A percentile compares a stretch with the other conserved stretches of the same genome.
Conservation (phyloP, 2,113 vertebrate genomes). For the Halichoeres trimaculatus region DNA sequence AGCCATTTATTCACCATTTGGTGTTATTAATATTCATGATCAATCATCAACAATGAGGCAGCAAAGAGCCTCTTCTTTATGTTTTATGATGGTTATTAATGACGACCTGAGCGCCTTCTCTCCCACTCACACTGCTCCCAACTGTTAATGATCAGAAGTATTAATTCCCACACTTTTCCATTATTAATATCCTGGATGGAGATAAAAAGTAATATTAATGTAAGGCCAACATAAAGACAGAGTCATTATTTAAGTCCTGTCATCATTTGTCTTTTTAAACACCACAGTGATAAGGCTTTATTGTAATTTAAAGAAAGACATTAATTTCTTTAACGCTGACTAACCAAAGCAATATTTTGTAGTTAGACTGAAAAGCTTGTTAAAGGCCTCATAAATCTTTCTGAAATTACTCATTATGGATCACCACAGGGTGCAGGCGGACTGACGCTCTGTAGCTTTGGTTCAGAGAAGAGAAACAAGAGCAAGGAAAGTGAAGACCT, state of each 20-base stretch:
- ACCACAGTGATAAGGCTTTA: constrained; percentile 76
- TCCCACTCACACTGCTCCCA: constrained; percentile 64
- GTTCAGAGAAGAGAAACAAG: no score
- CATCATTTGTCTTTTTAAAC: constrained; percentile 82
- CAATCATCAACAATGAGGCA: constrained; percentile 50
- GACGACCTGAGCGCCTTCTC: constrained; percentile 56
- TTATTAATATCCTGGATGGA: constrained; percentile 84
- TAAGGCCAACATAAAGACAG: constrained; percentile 76
- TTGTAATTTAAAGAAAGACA: constrained; percentile 79
- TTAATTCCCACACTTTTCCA: constrained; percentile 75
- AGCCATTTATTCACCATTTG: constrained; percentile 64
- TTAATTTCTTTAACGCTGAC: constrained; percentile 78
- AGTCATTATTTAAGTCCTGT: constrained; percentile 76
- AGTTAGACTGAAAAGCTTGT: constrained; percentile 65
- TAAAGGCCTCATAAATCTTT: constrained; percentile 75
- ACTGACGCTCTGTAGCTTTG: no score
- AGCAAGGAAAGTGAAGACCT: no score
- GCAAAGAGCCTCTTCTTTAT: constrained; percentile 33
- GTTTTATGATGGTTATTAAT: constrained; percentile 75
- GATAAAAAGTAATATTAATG: constrained; percentile 79
- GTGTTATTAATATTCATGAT: constrained; percentile 68
- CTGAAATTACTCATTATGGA: constrained; percentile 49
- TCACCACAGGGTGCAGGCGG: constrained; percentile 53
- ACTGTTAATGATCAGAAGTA: constrained; percentile 81
- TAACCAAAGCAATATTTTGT: constrained; percentile 79